Evolutionary conservation across 2,888 invertebrate genomes (phyloP), one percentile per base, ranked within the genome.

Genomic region (Cinara cedri): DNA sequence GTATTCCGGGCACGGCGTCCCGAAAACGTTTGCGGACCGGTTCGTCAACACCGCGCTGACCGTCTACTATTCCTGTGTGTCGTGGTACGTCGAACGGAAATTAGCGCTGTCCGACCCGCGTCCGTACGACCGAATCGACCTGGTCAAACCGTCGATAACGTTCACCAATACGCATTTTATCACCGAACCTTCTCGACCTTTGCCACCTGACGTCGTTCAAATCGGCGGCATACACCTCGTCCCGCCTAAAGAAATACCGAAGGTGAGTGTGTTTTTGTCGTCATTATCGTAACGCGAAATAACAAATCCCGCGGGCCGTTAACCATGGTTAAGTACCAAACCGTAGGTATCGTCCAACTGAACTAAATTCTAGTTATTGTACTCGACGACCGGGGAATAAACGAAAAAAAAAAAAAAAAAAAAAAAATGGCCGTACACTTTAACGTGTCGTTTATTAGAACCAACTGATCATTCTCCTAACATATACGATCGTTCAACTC

Each of bases 211-310:
- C 44, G 21, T 72, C 16, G 21, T 72, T 9, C 71, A 72, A 24
- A 57, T 72, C 21, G 71, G 71, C 1, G 71, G 71, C 11, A 44
- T 72, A 10, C 71, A 72, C 11, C 55, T 72, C 10, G 14, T 19
- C 3, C 42, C 16, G 3, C 24, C 57, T n/a, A 10, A 24, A 46
- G 11, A 19, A 3, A 44, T 72, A 44, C 71, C 72, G 1, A 11
- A 44, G 13, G 72, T 72, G 24, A 44, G 19, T 65, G 6, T 8
- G 16, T 51, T n/a, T n/a, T n/a, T n/a, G n/a, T n/a, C n/a, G n/a
- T n/a, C n/a, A n/a, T n/a, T n/a, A 3, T 44, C 14, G 13, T 60
- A 4, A 4, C 14, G 19, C 16, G 16, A 14, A 60, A 10, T n/a
- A n/a, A n/a, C n/a, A n/a, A n/a, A 24, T 26, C 0, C 1, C 16